Evolutionary conservation across 2,113 vertebrate genomes (phyloP).

Genomic region (Perccottus glenii): DNA sequence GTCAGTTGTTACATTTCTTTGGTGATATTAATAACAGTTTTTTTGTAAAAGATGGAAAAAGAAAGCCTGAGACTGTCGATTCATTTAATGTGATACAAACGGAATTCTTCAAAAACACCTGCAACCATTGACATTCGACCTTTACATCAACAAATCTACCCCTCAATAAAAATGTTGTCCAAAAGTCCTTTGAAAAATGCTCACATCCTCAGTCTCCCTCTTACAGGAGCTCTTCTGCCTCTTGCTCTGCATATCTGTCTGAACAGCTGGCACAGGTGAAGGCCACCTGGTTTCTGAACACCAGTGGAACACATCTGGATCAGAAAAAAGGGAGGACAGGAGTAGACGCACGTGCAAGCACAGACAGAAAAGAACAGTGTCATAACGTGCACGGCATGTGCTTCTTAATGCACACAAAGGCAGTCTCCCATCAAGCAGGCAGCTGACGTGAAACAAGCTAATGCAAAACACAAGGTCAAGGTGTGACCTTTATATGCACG

Average conservation of each 20-base stretch:
- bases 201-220: neutral
- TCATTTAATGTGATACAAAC: too few relatives aligned
- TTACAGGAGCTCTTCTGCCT: constrained; percentile 33
- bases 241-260: constrained; percentile 39
- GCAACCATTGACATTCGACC: too few relatives aligned
- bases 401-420: constrained; percentile 64
- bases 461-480: constrained; percentile 43
- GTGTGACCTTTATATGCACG: constrained; percentile 29
- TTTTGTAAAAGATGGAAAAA: neutral
- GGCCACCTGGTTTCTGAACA: constrained; percentile 12
- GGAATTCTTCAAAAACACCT: too few relatives aligned
- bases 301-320: constrained; percentile 22
- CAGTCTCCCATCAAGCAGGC: constrained; percentile 57
- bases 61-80: neutral
- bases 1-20: too few relatives aligned
- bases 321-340: constrained; percentile 1
- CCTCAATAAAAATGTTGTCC: neutral
- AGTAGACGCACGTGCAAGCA: neutral
- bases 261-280: constrained; percentile 43
- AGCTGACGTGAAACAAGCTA: constrained; percentile 52
- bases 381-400: constrained; percentile 23
- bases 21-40: too few relatives aligned
- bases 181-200: too few relatives aligned
- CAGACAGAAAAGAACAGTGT: neutral
- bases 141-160: too few relatives aligned